Evolutionary conservation across 2,888 invertebrate species (phyloP), one percentile per base, ranked within the genome.

Genomic region (Conus canariensis): DNA sequence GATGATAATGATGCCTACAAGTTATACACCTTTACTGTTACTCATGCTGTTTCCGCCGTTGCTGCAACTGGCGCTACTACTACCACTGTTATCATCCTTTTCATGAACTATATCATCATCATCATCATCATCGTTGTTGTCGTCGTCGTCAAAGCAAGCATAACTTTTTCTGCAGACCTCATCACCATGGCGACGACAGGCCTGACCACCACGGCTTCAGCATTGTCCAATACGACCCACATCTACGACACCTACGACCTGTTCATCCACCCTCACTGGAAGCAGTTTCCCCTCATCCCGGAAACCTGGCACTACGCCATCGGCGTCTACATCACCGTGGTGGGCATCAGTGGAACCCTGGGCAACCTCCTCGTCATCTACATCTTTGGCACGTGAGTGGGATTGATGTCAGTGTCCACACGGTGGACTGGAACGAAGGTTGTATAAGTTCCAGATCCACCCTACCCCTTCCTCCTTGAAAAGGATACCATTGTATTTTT

Each of bases 241-340:
- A 90, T 93, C 58, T 94, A 91, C 89, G 94, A 94, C 89, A 94
- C 94, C 0, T 94, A 93, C 89, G 93, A 92, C 70, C 91, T 94
- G 30, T 93, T 94, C 85, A 93, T 94, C 88, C 95, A 95, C 90
- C 95, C 95, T 0, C 94, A 95, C 92, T 95, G 95, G 95, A 91
- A 92, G 86, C 92, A 94, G 90, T 95, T 93, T 87, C 94, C 94
- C 94, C 88, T 93, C 12, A 93, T 95, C 56, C 93, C 95, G 2
- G 93, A 93, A 56, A 92, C 90, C 80, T 95, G 94, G 93, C 94
- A 95, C 92, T 95, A 95, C 91, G 82, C 93, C 19, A 93, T 95
- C 67, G 95, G 95, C 10, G 92, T 95, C 83, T 95, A 93, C 92
- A 98, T 98, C 96, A 97, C 97, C 89, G 96, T 97, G 88, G 97